A percentile compares a stretch with the other conserved stretches of the same genome.
These are phyloP conservation scores for Pygoscelis adeliae DNA, from an alignment of 2,113 vertebrate species.

Conservation along the genomic window DNA sequence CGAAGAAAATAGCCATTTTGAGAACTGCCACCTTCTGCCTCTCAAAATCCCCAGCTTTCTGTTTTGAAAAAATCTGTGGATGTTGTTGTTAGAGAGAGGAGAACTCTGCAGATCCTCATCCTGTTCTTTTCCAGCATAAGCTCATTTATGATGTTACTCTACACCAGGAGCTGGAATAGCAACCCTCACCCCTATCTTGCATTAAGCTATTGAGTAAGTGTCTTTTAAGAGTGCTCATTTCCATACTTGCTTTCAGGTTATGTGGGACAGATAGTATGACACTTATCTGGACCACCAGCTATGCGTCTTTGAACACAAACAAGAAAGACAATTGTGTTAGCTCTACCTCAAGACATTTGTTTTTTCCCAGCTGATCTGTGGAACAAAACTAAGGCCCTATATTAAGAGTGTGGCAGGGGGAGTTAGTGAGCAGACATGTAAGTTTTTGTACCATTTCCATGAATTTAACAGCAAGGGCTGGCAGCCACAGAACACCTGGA, in stretches of 20 bases:
- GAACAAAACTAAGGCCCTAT: neutral
- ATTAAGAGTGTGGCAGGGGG: neutral
- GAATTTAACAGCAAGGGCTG: neutral
- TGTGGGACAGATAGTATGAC: neutral
- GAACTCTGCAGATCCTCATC: neutral
- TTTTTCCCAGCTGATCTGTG: neutral
- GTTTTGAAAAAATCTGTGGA: neutral
- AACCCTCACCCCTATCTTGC: neutral
- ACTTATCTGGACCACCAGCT: neutral
- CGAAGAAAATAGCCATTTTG: neutral
- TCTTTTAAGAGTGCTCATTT: neutral
- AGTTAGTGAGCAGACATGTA: neutral
- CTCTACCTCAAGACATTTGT: neutral
- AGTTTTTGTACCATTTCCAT: neutral
- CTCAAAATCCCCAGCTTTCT: neutral
- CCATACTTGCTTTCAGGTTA: neutral
- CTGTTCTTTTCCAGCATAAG: neutral
- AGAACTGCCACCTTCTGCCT: neutral
- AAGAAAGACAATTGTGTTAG: neutral
- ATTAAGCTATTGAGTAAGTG: neutral
- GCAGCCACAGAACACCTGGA: neutral
- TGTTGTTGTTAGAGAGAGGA: neutral
- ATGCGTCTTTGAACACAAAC: neutral
- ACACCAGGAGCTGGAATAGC: neutral
- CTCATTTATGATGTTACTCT: neutral